These are phyloP conservation scores for Falco peregrinus DNA, from an alignment of 2,797 vertebrate species.

Conservation along the genomic window DNA sequence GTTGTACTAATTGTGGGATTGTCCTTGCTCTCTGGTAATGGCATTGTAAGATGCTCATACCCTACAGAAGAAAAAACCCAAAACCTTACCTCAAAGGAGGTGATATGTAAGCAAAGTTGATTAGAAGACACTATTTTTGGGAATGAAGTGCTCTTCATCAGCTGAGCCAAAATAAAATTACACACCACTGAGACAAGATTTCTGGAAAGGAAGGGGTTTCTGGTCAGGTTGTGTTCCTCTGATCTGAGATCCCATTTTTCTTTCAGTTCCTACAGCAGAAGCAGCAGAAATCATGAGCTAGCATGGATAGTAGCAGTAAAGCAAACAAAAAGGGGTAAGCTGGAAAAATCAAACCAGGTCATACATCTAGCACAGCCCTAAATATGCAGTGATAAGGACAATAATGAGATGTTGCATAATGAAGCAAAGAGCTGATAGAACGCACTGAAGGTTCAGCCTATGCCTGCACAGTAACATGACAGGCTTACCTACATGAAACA, in stretches of 20 bases:
- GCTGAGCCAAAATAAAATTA: background rate
- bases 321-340: background rate
- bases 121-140: background rate
- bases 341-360: background rate
- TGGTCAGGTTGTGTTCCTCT: background rate
- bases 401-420: background rate
- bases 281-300: background rate
- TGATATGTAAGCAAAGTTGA: background rate
- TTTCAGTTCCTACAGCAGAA: background rate
- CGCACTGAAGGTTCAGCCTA: too few species aligned
- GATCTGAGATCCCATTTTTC: background rate
- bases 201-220: background rate
- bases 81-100: background rate
- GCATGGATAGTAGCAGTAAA: background rate
- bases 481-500: background rate
- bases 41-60: background rate
- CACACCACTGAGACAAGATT: background rate
- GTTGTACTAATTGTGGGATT: background rate
- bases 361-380: background rate
- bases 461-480: background rate
- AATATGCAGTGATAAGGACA: background rate
- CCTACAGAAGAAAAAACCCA: background rate
- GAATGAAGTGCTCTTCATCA: background rate
- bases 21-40: background rate
- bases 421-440: too few species aligned